Evolutionary conservation across 2,797 vertebrate species (phyloP), one percentile per base, ranked within the genome.

Genomic region (Coregonus ussuriensis): DNA sequence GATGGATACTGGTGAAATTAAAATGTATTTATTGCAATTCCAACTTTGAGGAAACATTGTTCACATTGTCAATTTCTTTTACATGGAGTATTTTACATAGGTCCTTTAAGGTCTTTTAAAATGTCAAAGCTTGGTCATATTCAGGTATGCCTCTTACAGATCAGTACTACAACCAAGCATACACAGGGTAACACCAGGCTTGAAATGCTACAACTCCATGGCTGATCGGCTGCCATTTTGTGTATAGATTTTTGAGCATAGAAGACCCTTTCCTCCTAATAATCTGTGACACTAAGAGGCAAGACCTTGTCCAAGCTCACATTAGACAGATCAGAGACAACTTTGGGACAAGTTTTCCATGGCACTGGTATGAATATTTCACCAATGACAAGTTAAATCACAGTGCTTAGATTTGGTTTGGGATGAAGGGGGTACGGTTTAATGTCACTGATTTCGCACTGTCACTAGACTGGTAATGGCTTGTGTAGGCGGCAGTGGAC

Each of bases 371-470:
- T 95, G 74, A 94, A 95, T 95, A 93, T 94, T 95, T 94, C 78
- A 94, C 65, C 11, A 76, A 79, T 83, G 93, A 93, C 94, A 94
- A 89, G 85, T 86, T 88, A 90, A 94, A 93, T 94, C 91, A 93
- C 52, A 74, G 47, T 3, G 74, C 82, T 73, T 76, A 33, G 86
- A 78, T 83, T 90, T 91, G 89, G 91, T 93, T 94, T 90, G 84
- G 87, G 82, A 81, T 89, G 89, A 87, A 85, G 85, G 84, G 79
- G 83, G n/a, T 75, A 72, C 82, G 86, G 86, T 82, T 89, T 83
- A 75, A 85, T 88, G 92, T 93, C 91, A 91, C 80, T 84, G 89
- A 92, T 89, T 93, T n/a, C 87, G 84, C 87, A 89, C 85, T 88
- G 92, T 93, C 92, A 91, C 83, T 88, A 70, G 78, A 72, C 84